phyloP scores from a whole-genome alignment of 2,113 vertebrate genomes.

The Apus apus region DNA sequence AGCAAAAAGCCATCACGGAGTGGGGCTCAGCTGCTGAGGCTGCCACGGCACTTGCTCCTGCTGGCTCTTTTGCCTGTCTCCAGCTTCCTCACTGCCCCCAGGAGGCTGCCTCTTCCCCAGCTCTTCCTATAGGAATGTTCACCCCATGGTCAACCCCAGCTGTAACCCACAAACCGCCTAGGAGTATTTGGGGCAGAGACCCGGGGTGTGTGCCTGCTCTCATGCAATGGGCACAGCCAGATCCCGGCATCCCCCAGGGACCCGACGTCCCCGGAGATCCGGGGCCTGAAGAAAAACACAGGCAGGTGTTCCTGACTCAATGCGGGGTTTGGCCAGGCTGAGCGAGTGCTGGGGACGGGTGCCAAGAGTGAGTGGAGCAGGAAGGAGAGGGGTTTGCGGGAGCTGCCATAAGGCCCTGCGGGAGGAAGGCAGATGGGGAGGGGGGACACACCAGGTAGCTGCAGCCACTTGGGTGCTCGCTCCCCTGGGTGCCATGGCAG shows the following conservation, averaged over 20 bases:
- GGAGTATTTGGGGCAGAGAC: neutral
- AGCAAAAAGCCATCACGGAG: neutral
- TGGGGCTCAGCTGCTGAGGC: fast-evolving
- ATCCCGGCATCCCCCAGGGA: neutral
- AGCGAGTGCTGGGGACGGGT: neutral
- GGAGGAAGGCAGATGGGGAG: neutral
- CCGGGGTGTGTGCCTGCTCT: fast-evolving
- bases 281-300: slow-evolving; percentile 42
- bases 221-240: neutral
- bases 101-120: neutral
- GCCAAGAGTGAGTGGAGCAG: slow-evolving; percentile 30
- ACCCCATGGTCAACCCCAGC: neutral
- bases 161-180: neutral
- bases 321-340: slow-evolving; percentile 1
- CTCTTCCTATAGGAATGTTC: neutral
- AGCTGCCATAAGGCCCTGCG: slow-evolving; percentile 1
- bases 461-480: fast-evolving
- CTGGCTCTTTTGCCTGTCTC: neutral
- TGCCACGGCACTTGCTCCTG: neutral
- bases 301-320: slow-evolving; percentile 66
- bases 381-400: slow-evolving; percentile 20
- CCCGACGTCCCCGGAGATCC: neutral
- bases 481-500: neutral
- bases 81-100: fast-evolving
- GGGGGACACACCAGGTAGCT: neutral